These are phyloP conservation scores for Eonycteris spelaea DNA, from an alignment of 2,113 vertebrate genomes.

Conservation along the genomic window DNA sequence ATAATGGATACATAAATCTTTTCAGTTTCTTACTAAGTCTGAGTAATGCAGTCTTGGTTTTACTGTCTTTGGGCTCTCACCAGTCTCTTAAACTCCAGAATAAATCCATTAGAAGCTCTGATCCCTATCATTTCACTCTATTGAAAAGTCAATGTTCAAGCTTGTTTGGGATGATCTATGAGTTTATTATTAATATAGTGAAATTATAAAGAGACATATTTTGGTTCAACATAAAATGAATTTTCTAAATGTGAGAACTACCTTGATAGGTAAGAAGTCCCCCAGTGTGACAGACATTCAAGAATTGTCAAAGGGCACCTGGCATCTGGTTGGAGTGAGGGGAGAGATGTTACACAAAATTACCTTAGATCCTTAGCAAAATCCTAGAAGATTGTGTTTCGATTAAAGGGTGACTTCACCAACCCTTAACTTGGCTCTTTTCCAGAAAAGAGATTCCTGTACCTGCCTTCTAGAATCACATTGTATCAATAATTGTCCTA, in stretches of 20 bases:
- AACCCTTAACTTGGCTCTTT: background rate
- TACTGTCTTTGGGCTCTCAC: background rate
- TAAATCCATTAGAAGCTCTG: background rate
- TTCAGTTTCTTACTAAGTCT: background rate
- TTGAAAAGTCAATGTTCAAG: background rate
- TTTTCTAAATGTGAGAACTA: background rate
- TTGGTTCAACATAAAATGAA: background rate
- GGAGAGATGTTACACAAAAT: background rate
- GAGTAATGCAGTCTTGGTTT: background rate
- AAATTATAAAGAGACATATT: background rate
- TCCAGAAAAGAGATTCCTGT: background rate
- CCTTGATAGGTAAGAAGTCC: background rate
- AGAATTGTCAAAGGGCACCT: background rate
- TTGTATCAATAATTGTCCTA: background rate
- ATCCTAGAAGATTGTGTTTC: background rate
- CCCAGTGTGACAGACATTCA: background rate
- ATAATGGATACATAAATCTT: slow-evolving; percentile 27
- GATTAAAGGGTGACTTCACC: background rate
- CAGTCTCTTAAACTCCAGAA: slow-evolving; percentile 6
- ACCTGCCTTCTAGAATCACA: background rate
- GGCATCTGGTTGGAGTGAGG: background rate
- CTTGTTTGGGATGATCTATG: background rate
- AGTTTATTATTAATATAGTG: background rate
- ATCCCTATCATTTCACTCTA: background rate
- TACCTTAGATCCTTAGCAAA: background rate